Percentiles rank a stretch among this genome's conserved stretches.
Conservation (phyloP, 2,888 invertebrate genomes). For the Entomobrya multifasciata region DNA sequence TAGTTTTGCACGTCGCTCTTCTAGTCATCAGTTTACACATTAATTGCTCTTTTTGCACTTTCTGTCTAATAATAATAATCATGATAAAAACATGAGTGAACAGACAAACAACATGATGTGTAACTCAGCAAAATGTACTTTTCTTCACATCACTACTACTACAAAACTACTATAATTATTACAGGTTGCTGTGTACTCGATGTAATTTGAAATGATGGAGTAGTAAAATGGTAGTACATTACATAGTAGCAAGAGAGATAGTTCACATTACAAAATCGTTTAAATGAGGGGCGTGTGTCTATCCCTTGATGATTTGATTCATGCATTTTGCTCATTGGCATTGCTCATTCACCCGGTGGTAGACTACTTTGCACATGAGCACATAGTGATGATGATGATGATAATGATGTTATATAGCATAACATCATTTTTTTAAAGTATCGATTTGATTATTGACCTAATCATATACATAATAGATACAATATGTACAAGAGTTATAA, state of each 20-base stretch:
- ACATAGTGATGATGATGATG: neutral
- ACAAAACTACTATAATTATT: no score
- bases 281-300: constrained; percentile 70
- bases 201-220: no score
- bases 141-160: no score
- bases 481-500: neutral
- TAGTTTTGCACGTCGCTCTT: neutral
- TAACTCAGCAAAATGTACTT: no score
- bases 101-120: neutral
- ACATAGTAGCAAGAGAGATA: no score
- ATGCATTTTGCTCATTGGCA: neutral
- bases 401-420: no score
- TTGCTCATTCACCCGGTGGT: constrained; percentile 4
- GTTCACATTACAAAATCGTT: constrained; percentile 50
- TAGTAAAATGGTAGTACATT: neutral
- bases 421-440: no score
- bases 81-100: neutral
- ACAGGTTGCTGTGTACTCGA: no score
- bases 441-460: no score
- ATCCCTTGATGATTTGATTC: constrained; percentile 54
- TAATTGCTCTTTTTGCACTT: constrained; percentile 57
- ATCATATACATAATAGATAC: neutral
- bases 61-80: neutral
- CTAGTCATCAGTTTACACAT: neutral
- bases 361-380: no score